Evolutionary conservation across 2,888 invertebrate genomes (phyloP).

Genomic region (Dione juno): DNA sequence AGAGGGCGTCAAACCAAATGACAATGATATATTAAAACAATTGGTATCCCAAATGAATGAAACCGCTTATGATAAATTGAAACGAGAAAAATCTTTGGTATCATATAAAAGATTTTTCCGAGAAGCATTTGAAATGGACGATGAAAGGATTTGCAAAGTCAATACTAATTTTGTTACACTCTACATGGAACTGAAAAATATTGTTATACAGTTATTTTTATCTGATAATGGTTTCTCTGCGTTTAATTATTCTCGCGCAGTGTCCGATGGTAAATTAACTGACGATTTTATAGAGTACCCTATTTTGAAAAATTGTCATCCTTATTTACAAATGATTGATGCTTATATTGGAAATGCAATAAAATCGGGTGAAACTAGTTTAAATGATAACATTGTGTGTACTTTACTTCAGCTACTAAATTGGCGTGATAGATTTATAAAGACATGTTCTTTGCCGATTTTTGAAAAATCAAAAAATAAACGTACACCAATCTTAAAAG

Average conservation of each 20-base stretch:
- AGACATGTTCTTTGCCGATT: constrained; percentile 66
- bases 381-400: constrained; percentile 69
- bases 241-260: constrained; percentile 77
- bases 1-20: constrained; percentile 45
- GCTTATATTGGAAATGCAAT: constrained; percentile 69
- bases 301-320: constrained; percentile 79
- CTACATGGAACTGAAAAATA: constrained; percentile 67
- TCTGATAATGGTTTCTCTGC: constrained; percentile 64
- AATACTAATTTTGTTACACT: constrained; percentile 76
- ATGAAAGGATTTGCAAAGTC: constrained; percentile 49
- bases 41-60: constrained; percentile 55
- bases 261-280: constrained; percentile 67
- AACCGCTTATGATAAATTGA: constrained; percentile 50
- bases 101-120: constrained; percentile 62
- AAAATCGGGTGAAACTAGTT: constrained; percentile 49
- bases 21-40: constrained; percentile 38
- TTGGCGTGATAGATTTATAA: constrained; percentile 80
- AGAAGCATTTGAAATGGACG: constrained; percentile 55
- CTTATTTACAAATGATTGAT: constrained; percentile 76
- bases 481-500: constrained; percentile 65
- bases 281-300: constrained; percentile 81
- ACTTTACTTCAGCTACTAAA: constrained; percentile 75
- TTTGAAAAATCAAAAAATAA: constrained; percentile 61
- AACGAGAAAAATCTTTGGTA: constrained; percentile 45
- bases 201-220: constrained; percentile 47